A percentile compares a stretch with the other conserved stretches of the same genome.
Evolutionary conservation across 1,140 invertebrate species (phyloP).

Genomic region (Eubasilissa regina): DNA sequence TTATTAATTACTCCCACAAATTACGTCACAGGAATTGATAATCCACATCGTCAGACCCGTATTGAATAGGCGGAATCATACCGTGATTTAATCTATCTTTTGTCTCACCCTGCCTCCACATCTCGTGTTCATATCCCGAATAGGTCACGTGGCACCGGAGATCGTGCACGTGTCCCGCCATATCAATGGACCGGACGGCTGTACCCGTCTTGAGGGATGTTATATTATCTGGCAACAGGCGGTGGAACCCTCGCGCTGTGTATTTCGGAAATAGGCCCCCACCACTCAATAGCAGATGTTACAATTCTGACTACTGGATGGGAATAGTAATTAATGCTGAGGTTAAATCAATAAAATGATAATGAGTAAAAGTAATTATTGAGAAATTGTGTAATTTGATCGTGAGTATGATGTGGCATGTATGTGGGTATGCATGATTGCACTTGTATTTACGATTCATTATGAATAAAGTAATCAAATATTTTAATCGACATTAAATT

Average conservation of each 20-base stretch:
- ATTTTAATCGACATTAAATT: too few species aligned
- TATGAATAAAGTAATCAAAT: too few species aligned
- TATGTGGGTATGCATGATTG: too few species aligned
- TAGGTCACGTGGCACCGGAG: constrained; percentile 39
- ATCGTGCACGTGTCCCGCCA: constrained; percentile 50
- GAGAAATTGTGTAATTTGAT: too few species aligned
- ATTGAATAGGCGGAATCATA: constrained; percentile 28
- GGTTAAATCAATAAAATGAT: neutral
- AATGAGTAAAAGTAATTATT: too few species aligned
- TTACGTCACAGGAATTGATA: neutral
- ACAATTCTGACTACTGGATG: neutral
- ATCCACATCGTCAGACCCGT: neutral
- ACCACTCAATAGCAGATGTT: constrained; percentile 32
- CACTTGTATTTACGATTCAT: too few species aligned
- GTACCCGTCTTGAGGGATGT: constrained; percentile 37
- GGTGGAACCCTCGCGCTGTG: constrained; percentile 11
- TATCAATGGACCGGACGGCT: constrained; percentile 46
- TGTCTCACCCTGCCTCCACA: constrained; percentile 16
- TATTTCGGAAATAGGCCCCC: constrained; percentile 18
- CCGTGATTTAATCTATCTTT: constrained; percentile 33
- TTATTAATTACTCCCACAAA: too few species aligned
- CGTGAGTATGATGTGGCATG: too few species aligned
- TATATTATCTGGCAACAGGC: constrained; percentile 40
- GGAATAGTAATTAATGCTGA: constrained; percentile 23
- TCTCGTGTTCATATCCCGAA: constrained; percentile 26